Base-by-base conservation (phyloP, 2,888 invertebrate genomes). In the Drosophila melanosoma region DNA sequence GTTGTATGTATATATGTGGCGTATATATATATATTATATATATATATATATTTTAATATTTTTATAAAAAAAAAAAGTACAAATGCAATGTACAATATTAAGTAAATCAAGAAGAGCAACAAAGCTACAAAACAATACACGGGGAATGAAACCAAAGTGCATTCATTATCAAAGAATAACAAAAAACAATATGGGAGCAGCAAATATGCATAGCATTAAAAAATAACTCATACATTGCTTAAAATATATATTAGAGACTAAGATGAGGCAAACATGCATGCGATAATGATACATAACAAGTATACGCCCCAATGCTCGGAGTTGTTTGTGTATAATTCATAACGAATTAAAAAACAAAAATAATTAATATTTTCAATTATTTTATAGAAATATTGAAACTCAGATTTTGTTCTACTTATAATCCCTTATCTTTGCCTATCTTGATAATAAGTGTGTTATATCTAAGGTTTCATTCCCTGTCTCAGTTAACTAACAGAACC, bases 1-100 rank as follows among this genome's bases (percentile, higher is more conserved):
- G 57, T 71, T 72, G 61, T 68, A 84, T 77, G 62, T 69, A 75
- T 60, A 74, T 69, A 74, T 74, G 66, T 77, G 56, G 23, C 51
- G 58, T 54, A 71, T 64, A 79, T 69, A 58, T 49, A 36, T 63
- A 52, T 20, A 53, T 58, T 54, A 64, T 48, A 45, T 48, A 64
- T 48, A 45, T 48, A 49, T 40, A 33, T 49, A 63, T 60, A 63
- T 38, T 56, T 71, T 53, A 49, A 53, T 51, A 69, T 49, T 45
- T 42, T 65, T 53, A 58, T 74, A 33, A 35, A 56, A 53, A 42
- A 36, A 51, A 29, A 29, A 26, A 26, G 60, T 45, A 59, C 65
- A 61, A 57, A 57, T 40, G 29, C 74, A 62, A 64, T 72, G 64
- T 45, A 76, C 60, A 68, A 49, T 54, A 69, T 54, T 40, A 57